Base-by-base conservation (phyloP, 2,797 vertebrate genomes). In the Takifugu rubripes region DNA sequence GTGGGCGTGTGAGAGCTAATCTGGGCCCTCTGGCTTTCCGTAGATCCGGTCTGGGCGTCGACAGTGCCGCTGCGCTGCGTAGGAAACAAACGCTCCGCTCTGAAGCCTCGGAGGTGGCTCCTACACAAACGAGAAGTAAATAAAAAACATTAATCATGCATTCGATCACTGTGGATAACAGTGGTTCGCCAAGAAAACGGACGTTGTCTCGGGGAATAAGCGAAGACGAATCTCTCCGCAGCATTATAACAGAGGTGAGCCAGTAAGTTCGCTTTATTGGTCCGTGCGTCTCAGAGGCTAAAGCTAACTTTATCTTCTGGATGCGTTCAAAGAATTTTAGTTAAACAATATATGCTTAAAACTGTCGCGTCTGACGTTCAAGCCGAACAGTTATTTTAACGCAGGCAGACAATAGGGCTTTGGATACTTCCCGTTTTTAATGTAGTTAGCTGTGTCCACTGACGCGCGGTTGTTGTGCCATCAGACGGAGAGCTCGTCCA, bases 211-310 rank as follows among this genome's bases (percentile, higher is more conserved):
- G 90, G 24, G 90, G 85, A 58, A 46, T 90, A 54, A 92, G 90
- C 68, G 92, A 93, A 52, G 92, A 93, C 3, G 92, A 92, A 72
- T 91, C 91, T 2, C 87, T 93, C 1, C 86, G 87, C 50, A 88
- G 78, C 75, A 82, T 93, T 1, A 92, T 92, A 6, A 83, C 79
- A 49, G 91, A 93, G 90, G 92, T 91, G 64, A 76, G 83, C 11
- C 5, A 10, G 24, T 36, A 54, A 81, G 71, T 71, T 55, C 72
- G 31, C 31, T 10, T 33, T 29, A 29, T 29, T 29, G 27, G 5
- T 29, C 61, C n/a, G 8, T 33, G 9, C 47, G 52, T 33, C 60
- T 61, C 31, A 1, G 2, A 6, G 49, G 64, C 59, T 56, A 55
- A 36, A 16, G 46, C 55, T 43, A 61, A 52, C 17, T 10, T 7